Base-by-base conservation (phyloP, 2,888 invertebrate species). In the Pristionchus arcanus region DNA sequence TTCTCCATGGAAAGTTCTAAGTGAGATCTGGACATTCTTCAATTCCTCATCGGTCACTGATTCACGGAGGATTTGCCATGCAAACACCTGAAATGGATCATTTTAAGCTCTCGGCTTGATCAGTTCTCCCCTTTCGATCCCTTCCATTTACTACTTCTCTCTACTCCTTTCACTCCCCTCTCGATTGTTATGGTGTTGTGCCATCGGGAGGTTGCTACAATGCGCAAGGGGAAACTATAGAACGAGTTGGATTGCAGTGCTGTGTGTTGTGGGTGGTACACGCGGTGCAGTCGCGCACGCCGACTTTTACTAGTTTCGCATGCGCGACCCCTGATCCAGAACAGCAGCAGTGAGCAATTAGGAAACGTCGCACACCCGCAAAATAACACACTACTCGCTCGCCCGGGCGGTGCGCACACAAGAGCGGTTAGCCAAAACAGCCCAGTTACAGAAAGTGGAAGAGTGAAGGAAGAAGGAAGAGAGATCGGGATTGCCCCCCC, bases 31-130 rank as follows among this genome's bases (percentile, higher is more conserved):
- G 59, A 95, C 95, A 90, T 93, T 94, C 74, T 93, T 91, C 74
- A 95, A 90, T 89, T 95, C 95, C 63, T 94, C 94, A 84, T 95
- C 95, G n/a, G 94, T 94, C 59, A 94, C 94, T 42, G 94, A 94
- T 90, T 95, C 95, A 34, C 95, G 94, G 21, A 95, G 92, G 49
- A 95, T 94, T 90, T 95, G 95, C 95, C 95, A 95, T 25, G 95
- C 95, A 89, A 95, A 95, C 37, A 95, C 95, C 94, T 94, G 90
- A 66, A 93, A 91, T 59, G 84, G 25, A 21, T 37, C 2, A 5
- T 21, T 5, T 77, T 77, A n/a, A 77, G 42, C 77, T 55, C 28
- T 49, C 53, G 5, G n/a, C 71, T 74, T 81, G 42, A 71, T 71
- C 77, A 42, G 19, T 31, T 21, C 77, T 21, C 68, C 68, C 68